Evolutionary conservation across 2,888 invertebrate species (phyloP), one percentile per base, ranked within the genome.

Genomic region (Catocala sponsa): DNA sequence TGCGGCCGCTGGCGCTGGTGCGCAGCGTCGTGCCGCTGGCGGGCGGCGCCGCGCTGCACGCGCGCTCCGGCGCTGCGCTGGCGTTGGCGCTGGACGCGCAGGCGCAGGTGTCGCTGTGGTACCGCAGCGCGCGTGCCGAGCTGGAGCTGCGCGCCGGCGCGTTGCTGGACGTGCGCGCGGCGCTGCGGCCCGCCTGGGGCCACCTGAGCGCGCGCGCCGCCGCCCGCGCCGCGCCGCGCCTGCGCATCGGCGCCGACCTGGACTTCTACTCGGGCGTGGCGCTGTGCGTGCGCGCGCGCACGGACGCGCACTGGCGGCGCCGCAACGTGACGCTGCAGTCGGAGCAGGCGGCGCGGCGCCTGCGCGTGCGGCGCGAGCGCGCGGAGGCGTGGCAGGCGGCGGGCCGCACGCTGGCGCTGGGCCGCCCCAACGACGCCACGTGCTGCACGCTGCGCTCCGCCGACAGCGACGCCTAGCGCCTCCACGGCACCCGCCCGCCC

Each of bases 241-340:
- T 77, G 65, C 69, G 60, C 72, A 63, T 90, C 58, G 76, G 76
- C 55, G 78, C 87, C 48, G 84, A 88, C 76, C 80, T 89, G 50
- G 91, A 92, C 85, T 91, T 91, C 86, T 89, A 91, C 86, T 82
- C 79, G 56, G 76, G 49, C 61, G 79, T 81, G 72, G 77, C 86
- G 80, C 83, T 90, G 66, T 92, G 92, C 82, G 91, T 90, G 80
- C 89, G 89, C 79, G 83, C 73, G 43, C 44, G 60, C 57, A 50
- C 72, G 43, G 81, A 62, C 51, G 69, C 64, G 44, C 77, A 80
- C 71, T 11, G 0, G 25, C 59, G 51, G 58, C 50, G 52, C 72
- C 77, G 54, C 35, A 15, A 41, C 43, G 70, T 67, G 25, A 4
- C 12, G 61, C 55, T 62, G 15, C 51, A 56, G 33, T 48, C 54